Evolutionary conservation across 2,797 vertebrate species (phyloP), one percentile per base, ranked within the genome.

Genomic region (Coluber constrictor): DNA sequence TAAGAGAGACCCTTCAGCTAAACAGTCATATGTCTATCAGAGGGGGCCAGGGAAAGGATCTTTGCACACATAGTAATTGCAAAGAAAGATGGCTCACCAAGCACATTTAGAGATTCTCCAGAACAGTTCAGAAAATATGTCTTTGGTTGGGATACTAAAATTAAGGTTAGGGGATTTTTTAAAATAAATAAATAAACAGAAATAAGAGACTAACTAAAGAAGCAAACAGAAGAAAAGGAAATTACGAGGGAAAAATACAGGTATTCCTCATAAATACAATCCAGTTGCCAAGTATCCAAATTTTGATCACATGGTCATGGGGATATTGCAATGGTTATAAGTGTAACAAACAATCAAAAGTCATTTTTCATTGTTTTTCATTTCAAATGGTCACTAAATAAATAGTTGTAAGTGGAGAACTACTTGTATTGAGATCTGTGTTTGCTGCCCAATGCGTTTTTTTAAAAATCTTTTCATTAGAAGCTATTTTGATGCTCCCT

Each of bases 1-100:
- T 95, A 94, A 95, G 94, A 95, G 91, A 95, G 92, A 91, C 60
- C 70, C 95, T 94, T 89, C 87, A 95, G 27, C n/a, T 29, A 87
- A 93, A 89, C 43, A 83, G 93, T 92, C 63, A 56, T 59, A 37
- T 95, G n/a, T 89, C 70, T 93, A 93, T 94, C 91, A 94, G 93
- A 32, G 88, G 51, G 74, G 37, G 43, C 37, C 47, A 43, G 3
- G 27, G 27, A 90, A 79, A 90, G 90, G 86, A 3, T 93, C 94
- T 94, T 94, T 56, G n/a, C 2, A 0, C 92, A 51, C 0, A 83
- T 23, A 29, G 1, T 29, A 43, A 83, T 86, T 20, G 25, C 29
- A 92, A 18, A 70, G 27, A 2, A 9, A 1, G 43, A 92, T 88
- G 63, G 66, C 66, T 86, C 92, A 93, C 55, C 57, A 93, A 59